A percentile compares a stretch with the other conserved stretches of the same genome.
These are phyloP conservation scores for Athene noctua DNA, from an alignment of 2,113 vertebrate genomes.

Conservation along the genomic window DNA sequence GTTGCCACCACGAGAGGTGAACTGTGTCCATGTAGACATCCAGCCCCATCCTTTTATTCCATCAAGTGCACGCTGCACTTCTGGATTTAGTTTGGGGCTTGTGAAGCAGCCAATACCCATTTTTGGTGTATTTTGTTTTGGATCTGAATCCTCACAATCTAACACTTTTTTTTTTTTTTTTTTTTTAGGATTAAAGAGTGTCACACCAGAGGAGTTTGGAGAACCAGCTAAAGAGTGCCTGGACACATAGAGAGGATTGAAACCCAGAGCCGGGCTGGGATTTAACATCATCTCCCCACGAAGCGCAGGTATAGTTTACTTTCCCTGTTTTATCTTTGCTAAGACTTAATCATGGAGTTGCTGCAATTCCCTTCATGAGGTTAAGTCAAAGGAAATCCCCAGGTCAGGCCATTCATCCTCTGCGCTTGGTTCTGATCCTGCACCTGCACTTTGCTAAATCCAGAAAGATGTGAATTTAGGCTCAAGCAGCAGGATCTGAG, in stretches of 20 bases:
- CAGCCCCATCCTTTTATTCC: neutral
- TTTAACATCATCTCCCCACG: neutral
- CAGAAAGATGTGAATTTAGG: neutral
- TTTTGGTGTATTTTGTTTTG: neutral
- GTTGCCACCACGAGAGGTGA: neutral
- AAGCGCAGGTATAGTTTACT: neutral
- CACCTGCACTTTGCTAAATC: neutral
- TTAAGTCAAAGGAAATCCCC: neutral
- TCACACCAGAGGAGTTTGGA: neutral
- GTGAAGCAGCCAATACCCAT: fast-evolving
- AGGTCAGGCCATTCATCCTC: neutral
- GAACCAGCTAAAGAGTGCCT: neutral
- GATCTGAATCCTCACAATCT: neutral
- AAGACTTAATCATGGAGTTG: neutral
- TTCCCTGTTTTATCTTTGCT: neutral
- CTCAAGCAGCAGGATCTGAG: neutral
- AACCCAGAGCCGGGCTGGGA: neutral
- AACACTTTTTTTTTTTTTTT: neutral
- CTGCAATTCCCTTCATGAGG: neutral
- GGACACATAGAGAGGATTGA: neutral
- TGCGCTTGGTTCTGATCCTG: neutral
- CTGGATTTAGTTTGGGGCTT: neutral
- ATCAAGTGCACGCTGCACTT: neutral
- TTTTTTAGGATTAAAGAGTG: neutral
- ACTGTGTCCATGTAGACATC: neutral